Conservation (phyloP, 2,113 vertebrate genomes). For the Macroglossus sobrinus region DNA sequence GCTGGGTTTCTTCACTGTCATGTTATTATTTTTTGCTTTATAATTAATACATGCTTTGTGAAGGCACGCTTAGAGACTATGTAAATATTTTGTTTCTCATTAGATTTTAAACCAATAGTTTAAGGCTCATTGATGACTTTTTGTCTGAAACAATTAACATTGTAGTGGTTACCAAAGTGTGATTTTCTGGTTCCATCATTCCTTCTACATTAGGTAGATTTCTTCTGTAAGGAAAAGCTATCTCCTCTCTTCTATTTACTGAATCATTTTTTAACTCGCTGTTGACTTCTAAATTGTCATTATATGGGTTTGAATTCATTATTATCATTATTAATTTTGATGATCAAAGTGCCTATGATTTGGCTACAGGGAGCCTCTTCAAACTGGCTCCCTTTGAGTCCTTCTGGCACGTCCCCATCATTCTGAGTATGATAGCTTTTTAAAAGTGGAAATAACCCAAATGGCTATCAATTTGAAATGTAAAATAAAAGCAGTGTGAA, state of each 20-base stretch:
- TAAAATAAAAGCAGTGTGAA: not conserved
- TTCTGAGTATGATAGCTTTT: not conserved
- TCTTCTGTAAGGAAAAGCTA: not conserved
- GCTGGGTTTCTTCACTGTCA: not conserved
- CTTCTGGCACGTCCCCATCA: not conserved
- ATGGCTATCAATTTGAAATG: not conserved
- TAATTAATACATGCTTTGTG: not conserved
- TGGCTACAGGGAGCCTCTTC: not conserved
- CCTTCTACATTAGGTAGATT: not conserved
- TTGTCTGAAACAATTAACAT: not conserved
- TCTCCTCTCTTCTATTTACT: not conserved
- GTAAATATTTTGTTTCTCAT: not conserved
- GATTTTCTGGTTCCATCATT: not conserved
- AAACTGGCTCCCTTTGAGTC: not conserved
- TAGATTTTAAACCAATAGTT: not conserved
- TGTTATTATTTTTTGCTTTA: not conserved
- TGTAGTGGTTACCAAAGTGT: not conserved
- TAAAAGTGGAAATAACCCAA: not conserved
- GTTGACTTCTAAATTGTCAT: not conserved
- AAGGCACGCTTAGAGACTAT: not conserved
- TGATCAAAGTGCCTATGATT: not conserved
- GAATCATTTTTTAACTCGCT: not conserved
- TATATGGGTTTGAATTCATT: not conserved
- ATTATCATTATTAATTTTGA: not conserved
- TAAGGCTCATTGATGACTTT: not conserved